Percentiles rank a stretch among this genome's conserved stretches.
These are phyloP conservation scores for Papilio polytes DNA, from an alignment of 1,140 invertebrate genomes.

Conservation along the genomic window DNA sequence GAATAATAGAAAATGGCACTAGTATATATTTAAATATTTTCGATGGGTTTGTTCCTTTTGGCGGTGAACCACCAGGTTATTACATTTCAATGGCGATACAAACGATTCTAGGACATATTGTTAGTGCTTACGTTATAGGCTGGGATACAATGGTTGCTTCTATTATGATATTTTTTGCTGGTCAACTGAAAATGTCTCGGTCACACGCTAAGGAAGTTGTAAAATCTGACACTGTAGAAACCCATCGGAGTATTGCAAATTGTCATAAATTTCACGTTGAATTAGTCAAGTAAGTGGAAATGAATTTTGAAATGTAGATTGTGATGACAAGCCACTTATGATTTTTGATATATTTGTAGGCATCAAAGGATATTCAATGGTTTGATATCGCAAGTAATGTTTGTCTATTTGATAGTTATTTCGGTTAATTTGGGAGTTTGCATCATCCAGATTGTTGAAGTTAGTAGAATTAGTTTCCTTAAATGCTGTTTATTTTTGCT, in stretches of 20 bases:
- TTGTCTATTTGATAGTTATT: constrained; percentile 59
- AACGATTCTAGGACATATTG: constrained; percentile 55
- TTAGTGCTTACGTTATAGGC: constrained; percentile 57
- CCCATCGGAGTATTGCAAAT: constrained; percentile 51
- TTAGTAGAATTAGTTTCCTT: constrained; percentile 39
- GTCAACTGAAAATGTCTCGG: constrained; percentile 58
- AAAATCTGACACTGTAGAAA: constrained; percentile 33
- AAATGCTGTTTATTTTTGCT: background rate
- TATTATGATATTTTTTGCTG: constrained; percentile 64
- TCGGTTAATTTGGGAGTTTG: constrained; percentile 62
- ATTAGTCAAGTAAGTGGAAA: constrained; percentile 55
- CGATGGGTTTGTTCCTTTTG: constrained; percentile 60
- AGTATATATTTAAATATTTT: constrained; percentile 57
- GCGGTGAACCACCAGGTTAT: constrained; percentile 58
- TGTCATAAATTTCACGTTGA: constrained; percentile 56
- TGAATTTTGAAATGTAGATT: background rate
- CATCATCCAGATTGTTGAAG: constrained; percentile 61
- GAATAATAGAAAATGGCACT: constrained; percentile 50
- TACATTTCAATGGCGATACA: constrained; percentile 59
- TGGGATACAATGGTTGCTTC: constrained; percentile 61
- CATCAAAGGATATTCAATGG: constrained; percentile 58
- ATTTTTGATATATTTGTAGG: constrained; percentile 48
- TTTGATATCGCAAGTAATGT: constrained; percentile 64
- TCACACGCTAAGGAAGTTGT: constrained; percentile 47
- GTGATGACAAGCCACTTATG: background rate